Conservation (phyloP, 2,888 invertebrate genomes). For the Beris morrisii region DNA sequence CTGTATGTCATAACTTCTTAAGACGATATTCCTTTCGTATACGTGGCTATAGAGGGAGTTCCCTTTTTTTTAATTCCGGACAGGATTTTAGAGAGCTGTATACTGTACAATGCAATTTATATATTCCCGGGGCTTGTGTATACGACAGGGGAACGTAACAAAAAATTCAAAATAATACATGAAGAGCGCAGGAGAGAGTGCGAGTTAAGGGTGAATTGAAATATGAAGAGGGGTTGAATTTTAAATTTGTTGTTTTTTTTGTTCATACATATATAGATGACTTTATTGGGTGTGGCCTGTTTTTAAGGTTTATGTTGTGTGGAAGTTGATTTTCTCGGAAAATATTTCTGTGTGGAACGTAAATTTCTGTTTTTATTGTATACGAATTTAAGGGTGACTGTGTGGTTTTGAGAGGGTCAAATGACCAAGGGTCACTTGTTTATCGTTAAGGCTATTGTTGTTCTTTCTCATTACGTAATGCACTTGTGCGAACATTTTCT, state of each 20-base stretch:
- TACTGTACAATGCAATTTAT: not conserved
- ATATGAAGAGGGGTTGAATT: constrained; percentile 21
- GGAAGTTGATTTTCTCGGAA: too few species aligned
- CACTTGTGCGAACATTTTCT: not conserved
- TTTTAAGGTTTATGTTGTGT: too few species aligned
- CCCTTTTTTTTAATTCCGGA: too few species aligned
- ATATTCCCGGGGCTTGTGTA: constrained; percentile 1
- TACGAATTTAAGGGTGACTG: not conserved
- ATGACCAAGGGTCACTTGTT: constrained; percentile 26
- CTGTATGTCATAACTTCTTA: constrained; percentile 24
- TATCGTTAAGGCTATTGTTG: constrained; percentile 6
- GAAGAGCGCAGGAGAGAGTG: constrained; percentile 3
- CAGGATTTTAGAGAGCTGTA: too few species aligned
- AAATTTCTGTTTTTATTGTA: too few species aligned
- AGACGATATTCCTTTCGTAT: constrained; percentile 12
- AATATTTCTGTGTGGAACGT: too few species aligned
- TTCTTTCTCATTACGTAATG: constrained; percentile 1
- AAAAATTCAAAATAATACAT: constrained; percentile 21
- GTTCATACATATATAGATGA: not conserved
- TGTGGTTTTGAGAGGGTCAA: constrained; percentile 4
- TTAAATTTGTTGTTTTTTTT: constrained; percentile 20
- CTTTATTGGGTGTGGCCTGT: too few species aligned
- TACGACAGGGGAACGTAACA: not conserved
- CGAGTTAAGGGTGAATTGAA: constrained; percentile 18
- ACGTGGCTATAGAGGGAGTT: too few species aligned